Evolutionary conservation across 2,113 vertebrate species (phyloP).

Genomic region (Leptobrachium leishanense): DNA sequence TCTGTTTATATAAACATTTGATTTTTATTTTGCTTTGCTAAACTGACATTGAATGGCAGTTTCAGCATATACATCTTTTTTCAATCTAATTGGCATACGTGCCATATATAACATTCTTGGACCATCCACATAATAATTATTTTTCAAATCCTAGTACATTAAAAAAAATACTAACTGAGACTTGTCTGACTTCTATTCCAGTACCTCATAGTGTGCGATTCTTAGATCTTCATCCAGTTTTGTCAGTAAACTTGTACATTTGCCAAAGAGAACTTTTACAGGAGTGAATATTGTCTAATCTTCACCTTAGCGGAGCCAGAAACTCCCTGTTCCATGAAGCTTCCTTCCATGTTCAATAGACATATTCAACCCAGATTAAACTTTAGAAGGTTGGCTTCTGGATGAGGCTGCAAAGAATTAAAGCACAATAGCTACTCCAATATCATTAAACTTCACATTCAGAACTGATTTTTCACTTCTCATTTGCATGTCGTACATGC

Average conservation of each 20-base stretch:
- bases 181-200: neutral
- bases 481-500: constrained; percentile 41
- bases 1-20: neutral
- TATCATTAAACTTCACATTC: constrained; percentile 32
- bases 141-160: constrained; percentile 1
- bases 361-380: constrained; percentile 14
- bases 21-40: neutral
- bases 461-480: constrained; percentile 40
- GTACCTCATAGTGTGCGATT: neutral
- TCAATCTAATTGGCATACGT: neutral
- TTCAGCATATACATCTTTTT: neutral
- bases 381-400: constrained; percentile 9
- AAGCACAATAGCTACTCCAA: constrained; percentile 18
- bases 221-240: constrained; percentile 31
- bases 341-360: neutral
- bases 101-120: neutral
- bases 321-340: neutral
- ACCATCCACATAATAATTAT: neutral
- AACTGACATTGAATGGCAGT: neutral
- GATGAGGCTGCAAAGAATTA: constrained; percentile 18
- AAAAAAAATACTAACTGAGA: neutral
- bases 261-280: constrained; percentile 21
- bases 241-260: constrained; percentile 5
- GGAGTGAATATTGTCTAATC: constrained; percentile 10
- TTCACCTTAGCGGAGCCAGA: constrained; percentile 1